A percentile compares a stretch with the other conserved stretches of the same genome.
phyloP scores from a whole-genome alignment of 2,113 vertebrate genomes.

The Percopsis transmontana region DNA sequence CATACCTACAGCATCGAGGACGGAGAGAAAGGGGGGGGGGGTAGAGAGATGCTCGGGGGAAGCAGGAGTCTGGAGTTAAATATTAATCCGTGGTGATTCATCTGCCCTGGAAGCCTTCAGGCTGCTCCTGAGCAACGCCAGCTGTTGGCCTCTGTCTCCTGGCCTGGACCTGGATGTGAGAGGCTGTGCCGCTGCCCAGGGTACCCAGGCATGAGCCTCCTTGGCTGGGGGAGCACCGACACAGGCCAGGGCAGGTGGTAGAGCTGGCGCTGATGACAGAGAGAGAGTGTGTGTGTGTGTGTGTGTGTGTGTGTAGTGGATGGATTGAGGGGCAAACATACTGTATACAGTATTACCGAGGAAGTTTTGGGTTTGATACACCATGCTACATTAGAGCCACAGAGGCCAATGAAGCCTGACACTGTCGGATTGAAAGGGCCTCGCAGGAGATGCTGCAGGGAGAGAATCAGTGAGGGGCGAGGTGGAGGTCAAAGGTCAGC shows the following conservation, averaged over 20 bases:
- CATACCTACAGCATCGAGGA: neutral
- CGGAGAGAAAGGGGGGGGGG: neutral
- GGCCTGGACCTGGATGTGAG: conserved; percentile 66
- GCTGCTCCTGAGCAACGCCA: conserved; percentile 75
- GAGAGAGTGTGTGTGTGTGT: conserved; percentile 10
- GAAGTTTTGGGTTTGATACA: conserved; percentile 36
- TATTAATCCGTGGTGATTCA: conserved; percentile 82
- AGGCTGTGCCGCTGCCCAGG: conserved; percentile 72
- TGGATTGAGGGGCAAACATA: conserved; percentile 23
- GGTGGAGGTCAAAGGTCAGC: neutral
- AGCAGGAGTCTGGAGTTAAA: conserved; percentile 80
- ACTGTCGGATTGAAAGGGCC: conserved; percentile 13
- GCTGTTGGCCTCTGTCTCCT: conserved; percentile 76
- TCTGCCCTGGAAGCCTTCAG: conserved; percentile 76
- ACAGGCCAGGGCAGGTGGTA: conserved; percentile 71
- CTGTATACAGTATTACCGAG: conserved; percentile 41
- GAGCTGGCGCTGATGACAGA: conserved; percentile 44
- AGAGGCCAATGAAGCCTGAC: conserved; percentile 44
- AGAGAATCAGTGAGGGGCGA: neutral
- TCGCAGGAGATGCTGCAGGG: conserved; percentile 10
- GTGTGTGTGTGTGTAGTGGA: conserved; percentile 26
- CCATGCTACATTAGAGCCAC: conserved; percentile 39
- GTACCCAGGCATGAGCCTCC: conserved; percentile 70
- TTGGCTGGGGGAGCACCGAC: conserved; percentile 59
- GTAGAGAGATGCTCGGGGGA: conserved; percentile 60